Evolutionary conservation across 2,113 vertebrate species (phyloP).

Genomic region (Callithrix jacchus): DNA sequence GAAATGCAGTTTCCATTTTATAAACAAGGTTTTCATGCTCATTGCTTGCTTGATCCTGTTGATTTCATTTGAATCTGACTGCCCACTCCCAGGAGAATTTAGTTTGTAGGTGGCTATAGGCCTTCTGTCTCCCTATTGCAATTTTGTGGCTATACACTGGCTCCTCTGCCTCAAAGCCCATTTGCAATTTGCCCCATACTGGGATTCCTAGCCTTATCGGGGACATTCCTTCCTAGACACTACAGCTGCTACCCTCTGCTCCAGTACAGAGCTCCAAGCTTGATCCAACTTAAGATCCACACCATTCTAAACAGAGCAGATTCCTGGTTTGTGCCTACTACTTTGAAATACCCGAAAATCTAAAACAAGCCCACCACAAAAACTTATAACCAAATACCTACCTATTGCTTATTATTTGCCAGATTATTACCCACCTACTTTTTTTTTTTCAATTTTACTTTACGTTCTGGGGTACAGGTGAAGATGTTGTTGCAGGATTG

Average conservation of each 20-base stretch:
- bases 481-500: no score
- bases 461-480: no score
- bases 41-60: neutral
- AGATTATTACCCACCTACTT: neutral
- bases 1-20: neutral
- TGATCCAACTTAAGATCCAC: neutral
- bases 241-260: neutral
- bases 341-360: neutral
- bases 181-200: neutral
- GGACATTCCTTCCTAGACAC: accelerated
- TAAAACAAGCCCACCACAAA: neutral
- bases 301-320: neutral
- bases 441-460: no score
- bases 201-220: accelerated
- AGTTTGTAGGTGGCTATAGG: neutral
- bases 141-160: neutral
- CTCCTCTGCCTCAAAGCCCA: neutral
- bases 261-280: neutral
- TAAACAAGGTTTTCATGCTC: neutral
- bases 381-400: neutral
- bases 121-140: neutral
- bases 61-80: neutral
- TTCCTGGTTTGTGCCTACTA: neutral
- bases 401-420: neutral
- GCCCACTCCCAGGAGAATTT: neutral